Percentiles rank a stretch among this genome's conserved stretches.
Evolutionary conservation across 2,888 invertebrate species (phyloP).

Genomic region (Eugnorisma glareosa): DNA sequence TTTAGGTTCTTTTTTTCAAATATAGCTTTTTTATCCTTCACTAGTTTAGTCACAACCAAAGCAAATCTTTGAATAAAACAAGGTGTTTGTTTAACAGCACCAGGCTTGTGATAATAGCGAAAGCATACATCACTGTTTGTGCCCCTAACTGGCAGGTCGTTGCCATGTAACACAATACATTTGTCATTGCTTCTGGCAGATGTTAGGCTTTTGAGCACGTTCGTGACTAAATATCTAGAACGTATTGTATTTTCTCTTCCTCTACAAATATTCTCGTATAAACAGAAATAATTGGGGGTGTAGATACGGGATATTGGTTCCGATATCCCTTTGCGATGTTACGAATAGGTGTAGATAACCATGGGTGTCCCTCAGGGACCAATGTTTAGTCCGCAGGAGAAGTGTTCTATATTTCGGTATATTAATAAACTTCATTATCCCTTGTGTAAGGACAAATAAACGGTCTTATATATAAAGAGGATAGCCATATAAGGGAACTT

Average conservation of each 20-base stretch:
- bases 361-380: slow-evolving; percentile 15
- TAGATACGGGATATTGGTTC: neutral
- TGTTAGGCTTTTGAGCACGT: slow-evolving; percentile 62
- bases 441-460: slow-evolving; percentile 5
- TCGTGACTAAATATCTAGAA: slow-evolving; percentile 15
- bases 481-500: neutral
- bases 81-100: slow-evolving; percentile 53
- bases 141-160: slow-evolving; percentile 56
- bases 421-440: neutral
- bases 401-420: slow-evolving; percentile 10
- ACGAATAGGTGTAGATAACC: neutral
- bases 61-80: slow-evolving; percentile 48
- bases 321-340: neutral
- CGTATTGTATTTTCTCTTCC: slow-evolving; percentile 3
- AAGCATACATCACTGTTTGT: slow-evolving; percentile 58
- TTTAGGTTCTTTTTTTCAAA: slow-evolving; percentile 8
- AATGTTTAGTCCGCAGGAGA: slow-evolving; percentile 6
- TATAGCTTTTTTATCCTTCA: slow-evolving; percentile 3
- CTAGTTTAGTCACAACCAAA: slow-evolving; percentile 29
- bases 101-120: slow-evolving; percentile 53
- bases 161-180: slow-evolving; percentile 58
- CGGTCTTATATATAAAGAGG: neutral
- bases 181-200: slow-evolving; percentile 54
- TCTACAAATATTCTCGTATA: slow-evolving; percentile 14
- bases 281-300: neutral